phyloP scores from a whole-genome alignment of 2,888 invertebrate species.

The Malacosoma neustria region DNA sequence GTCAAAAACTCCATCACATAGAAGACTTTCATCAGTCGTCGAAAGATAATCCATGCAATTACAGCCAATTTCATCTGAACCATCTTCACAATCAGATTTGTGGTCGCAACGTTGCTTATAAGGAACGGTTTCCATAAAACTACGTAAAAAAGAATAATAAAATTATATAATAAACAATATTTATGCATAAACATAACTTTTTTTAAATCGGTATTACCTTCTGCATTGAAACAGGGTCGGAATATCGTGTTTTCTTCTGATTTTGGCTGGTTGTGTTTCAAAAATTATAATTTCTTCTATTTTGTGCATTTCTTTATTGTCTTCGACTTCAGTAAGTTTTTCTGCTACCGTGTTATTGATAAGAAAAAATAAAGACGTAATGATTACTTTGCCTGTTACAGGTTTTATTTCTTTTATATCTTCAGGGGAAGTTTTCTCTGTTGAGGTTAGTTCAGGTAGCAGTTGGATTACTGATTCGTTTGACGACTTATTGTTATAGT shows the following conservation, averaged over 20 bases:
- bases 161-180: too few relatives aligned
- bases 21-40: conserved; percentile 62
- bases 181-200: too few relatives aligned
- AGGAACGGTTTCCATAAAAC: conserved; percentile 77
- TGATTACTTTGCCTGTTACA: too few relatives aligned
- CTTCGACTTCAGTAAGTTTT: conserved; percentile 21
- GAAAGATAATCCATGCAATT: conserved; percentile 80
- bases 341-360: conserved; percentile 15
- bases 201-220: too few relatives aligned
- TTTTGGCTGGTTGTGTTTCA: conserved; percentile 43
- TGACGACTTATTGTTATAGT: background rate
- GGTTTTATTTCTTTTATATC: too few relatives aligned
- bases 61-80: conserved; percentile 84
- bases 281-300: conserved; percentile 35
- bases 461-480: background rate
- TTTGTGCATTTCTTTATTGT: conserved; percentile 19
- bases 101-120: conserved; percentile 78
- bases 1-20: conserved; percentile 85
- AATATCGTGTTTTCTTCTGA: conserved; percentile 33
- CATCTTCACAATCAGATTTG: conserved; percentile 86
- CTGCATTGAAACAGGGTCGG: conserved; percentile 56
- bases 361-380: too few relatives aligned
- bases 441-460: background rate
- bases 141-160: too few relatives aligned
- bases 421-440: too few relatives aligned